phyloP scores from a whole-genome alignment of 2,797 vertebrate species.

The Nothura maculosa region DNA sequence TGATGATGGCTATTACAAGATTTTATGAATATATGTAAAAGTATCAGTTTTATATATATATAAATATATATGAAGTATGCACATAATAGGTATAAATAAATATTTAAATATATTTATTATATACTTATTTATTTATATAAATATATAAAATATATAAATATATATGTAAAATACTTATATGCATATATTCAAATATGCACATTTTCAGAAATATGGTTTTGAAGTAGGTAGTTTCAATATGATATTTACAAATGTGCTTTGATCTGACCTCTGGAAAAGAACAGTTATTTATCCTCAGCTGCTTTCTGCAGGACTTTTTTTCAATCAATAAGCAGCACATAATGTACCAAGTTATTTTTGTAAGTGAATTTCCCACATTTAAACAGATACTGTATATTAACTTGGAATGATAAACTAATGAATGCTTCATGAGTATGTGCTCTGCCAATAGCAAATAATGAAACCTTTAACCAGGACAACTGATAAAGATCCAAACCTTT shows the following conservation, averaged over 20 bases:
- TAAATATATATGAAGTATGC: too few species aligned
- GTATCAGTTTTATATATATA: background rate
- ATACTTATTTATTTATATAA: too few species aligned
- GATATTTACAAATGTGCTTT: conserved; percentile 27
- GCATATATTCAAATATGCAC: background rate
- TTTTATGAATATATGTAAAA: background rate
- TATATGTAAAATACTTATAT: too few species aligned
- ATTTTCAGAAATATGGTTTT: background rate
- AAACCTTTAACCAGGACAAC: conserved; percentile 67
- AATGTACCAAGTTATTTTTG: conserved; percentile 57
- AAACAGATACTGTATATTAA: conserved; percentile 54
- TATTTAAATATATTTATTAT: too few species aligned
- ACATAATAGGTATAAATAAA: too few species aligned
- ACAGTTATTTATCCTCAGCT: conserved; percentile 17
- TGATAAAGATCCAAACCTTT: conserved; percentile 53
- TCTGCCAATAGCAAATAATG: conserved; percentile 65
- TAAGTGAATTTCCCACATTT: conserved; percentile 48
- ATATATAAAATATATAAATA: too few species aligned
- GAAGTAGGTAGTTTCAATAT: conserved; percentile 20
- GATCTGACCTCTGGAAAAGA: conserved; percentile 19
- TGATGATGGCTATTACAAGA: conserved; percentile 31
- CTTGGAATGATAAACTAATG: conserved; percentile 63
- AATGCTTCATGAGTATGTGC: conserved; percentile 56
- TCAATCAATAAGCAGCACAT: conserved; percentile 24
- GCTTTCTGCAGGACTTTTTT: background rate